Base-by-base conservation (phyloP, 2,113 vertebrate genomes). In the Xenopus borealis region DNA sequence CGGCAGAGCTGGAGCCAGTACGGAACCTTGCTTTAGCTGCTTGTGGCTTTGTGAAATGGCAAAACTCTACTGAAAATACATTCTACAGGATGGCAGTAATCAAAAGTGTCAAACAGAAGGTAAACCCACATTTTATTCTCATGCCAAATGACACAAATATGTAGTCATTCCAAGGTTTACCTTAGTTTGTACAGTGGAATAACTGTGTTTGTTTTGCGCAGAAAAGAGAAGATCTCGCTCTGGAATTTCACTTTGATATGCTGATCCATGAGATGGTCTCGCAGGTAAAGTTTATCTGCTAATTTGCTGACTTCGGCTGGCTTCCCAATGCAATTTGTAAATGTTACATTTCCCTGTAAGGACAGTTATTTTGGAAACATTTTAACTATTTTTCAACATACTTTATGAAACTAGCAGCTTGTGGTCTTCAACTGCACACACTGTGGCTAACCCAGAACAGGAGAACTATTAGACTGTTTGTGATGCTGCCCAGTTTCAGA, bases 241-340 rank as follows among this genome's bases (percentile, higher is more conserved):
- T 99, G 68, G 91, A 92, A 78, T 91, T 97, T 78, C 86, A 93
- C 67, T 94, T 86, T 0, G 66, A 78, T n/a, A 17, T 94, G 70
- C 88, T 96, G n/a, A 90, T 98, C 17, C 96, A 99, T 0, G 94
- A 99, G 1, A 85, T 93, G 80, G 89, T 90, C 45, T 95, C 95
- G 0, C 96, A 99, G 94, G 97, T 98, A 93, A 86, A 68, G 53
- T 55, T 55, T 55, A 16, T 20, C 12, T 12, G 17, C 14, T 16
- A 58, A 19, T 18, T 4, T 17, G 18, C 16, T 3, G 18, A 58
- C 8, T 58, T 10, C 17, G 19, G 55, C 55, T 18, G 55, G 55
- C 33, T 12, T 12, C 18, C 3, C 13, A 18, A 2, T 10, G 0
- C 55, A 58, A 19, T 19, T 58, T 10, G 10, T 58, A 19, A 1